Evolutionary conservation across 2,888 invertebrate genomes (phyloP), one percentile per base, ranked within the genome.

Genomic region (Melanchra persicariae): DNA sequence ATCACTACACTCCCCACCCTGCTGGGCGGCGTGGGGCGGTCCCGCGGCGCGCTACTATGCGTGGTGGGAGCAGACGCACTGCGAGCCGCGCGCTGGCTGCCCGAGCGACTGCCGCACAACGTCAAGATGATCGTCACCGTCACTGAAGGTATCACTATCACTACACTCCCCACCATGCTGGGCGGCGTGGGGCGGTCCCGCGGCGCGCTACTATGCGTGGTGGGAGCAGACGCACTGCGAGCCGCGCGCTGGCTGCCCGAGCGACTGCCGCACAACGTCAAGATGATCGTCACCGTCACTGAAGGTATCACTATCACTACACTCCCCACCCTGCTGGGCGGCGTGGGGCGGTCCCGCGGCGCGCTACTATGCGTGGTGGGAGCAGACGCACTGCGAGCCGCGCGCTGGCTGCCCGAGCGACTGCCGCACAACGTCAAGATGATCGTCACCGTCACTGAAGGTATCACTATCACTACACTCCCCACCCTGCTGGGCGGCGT

Each of bases 321-420:
- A 30, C 30, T 30, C 30, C 30, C 30, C 30, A 30, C 30, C 30
- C 91, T 97, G 77, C 91, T 97, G 83, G 91, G 94, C 17, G 96
- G 96, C 60, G 92, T 96, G 88, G 96, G 96, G 70, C 81, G 96
- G 97, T 37, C 37, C 37, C 37, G 37, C 81, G 96, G 97, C 59
- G 93, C 98, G 72, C 96, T 98, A 64, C 96, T 98, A 78, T 96
- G 98, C 62, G 96, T 98, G 81, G 98, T 98, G 88, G 98, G 98
- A 0, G 95, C 98, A 0, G 93, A 96, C 87, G 97, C 97, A 65
- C 95, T 97, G 74, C 95, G 96, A 24, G 97, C 97, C 75, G 96
- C 98, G 49, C 96, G 97, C 76, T 98, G 98, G 98, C 95, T 98
- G 82, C 98, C 98, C 9, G 95, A 96, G 65, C 96, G 97, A 61